These are phyloP conservation scores for Sorex araneus DNA, from an alignment of 2,113 vertebrate species.

Conservation along the genomic window DNA sequence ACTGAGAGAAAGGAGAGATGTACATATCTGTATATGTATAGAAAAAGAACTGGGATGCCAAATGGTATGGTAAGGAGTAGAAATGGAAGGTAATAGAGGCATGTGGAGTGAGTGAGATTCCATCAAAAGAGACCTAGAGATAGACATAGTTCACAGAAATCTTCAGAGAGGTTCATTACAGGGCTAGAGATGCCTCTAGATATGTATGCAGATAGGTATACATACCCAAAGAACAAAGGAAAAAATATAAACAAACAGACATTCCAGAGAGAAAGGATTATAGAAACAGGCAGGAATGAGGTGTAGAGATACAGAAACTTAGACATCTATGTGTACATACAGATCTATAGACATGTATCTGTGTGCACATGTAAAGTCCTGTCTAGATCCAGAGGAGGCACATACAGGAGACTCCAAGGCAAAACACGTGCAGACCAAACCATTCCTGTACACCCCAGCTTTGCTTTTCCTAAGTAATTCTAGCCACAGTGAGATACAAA, in stretches of 20 bases:
- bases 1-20: slow-evolving; percentile 23
- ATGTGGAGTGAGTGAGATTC: slow-evolving; percentile 1
- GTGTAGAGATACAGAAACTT: background rate
- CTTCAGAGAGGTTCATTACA: background rate
- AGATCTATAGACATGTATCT: background rate
- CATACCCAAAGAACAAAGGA: background rate
- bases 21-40: background rate
- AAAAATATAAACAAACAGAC: background rate
- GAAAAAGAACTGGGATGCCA: slow-evolving; percentile 40
- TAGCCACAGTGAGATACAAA: background rate
- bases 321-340: background rate
- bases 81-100: background rate
- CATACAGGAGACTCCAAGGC: background rate
- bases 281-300: background rate
- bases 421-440: background rate
- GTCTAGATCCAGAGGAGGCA: background rate
- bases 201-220: background rate
- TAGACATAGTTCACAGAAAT: background rate
- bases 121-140: background rate
- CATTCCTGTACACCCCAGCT: background rate
- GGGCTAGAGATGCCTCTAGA: background rate
- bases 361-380: background rate
- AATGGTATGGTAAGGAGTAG: slow-evolving; percentile 37
- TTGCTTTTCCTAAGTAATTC: background rate
- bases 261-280: background rate